These are phyloP conservation scores for Serripes groenlandicus DNA, from an alignment of 2,888 invertebrate genomes.

Conservation along the genomic window DNA sequence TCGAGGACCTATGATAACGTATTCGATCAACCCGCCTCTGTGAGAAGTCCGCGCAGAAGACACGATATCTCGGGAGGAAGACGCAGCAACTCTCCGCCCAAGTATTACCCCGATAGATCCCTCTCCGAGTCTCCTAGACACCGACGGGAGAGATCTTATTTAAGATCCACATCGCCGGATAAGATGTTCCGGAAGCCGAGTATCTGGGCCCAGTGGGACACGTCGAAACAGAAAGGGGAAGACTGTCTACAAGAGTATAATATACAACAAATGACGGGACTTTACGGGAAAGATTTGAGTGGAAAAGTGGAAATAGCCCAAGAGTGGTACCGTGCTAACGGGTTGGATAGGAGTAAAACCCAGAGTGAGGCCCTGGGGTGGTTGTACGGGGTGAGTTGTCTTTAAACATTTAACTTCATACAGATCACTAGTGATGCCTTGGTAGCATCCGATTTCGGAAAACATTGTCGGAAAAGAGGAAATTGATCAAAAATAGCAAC, in stretches of 20 bases:
- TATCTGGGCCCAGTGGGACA: slow-evolving; percentile 65
- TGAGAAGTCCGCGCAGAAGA: slow-evolving; percentile 9
- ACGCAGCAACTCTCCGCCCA: slow-evolving; percentile 27
- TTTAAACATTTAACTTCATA: too few species aligned
- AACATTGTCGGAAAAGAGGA: too few species aligned
- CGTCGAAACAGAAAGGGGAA: slow-evolving; percentile 42
- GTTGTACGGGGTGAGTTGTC: slow-evolving; percentile 28
- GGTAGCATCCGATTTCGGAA: too few species aligned
- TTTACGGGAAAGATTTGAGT: slow-evolving; percentile 68
- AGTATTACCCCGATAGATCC: slow-evolving; percentile 35
- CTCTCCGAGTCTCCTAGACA: slow-evolving; percentile 16
- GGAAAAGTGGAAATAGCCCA: slow-evolving; percentile 68
- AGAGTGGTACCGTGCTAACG: slow-evolving; percentile 60
- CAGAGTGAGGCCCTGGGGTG: slow-evolving; percentile 55
- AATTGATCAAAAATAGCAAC: too few species aligned
- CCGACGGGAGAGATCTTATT: slow-evolving; percentile 58
- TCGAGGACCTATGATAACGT: slow-evolving; percentile 9
- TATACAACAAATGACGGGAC: slow-evolving; percentile 65
- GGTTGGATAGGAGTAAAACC: slow-evolving; percentile 59
- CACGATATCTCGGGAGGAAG: not conserved
- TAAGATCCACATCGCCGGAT: slow-evolving; percentile 62
- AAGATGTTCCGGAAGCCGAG: slow-evolving; percentile 48
- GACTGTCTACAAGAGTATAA: slow-evolving; percentile 66
- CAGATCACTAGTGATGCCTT: too few species aligned
- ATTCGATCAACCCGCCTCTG: not conserved